Base-by-base conservation (phyloP, 2,888 invertebrate species). In the Pseudanteris insignis region DNA sequence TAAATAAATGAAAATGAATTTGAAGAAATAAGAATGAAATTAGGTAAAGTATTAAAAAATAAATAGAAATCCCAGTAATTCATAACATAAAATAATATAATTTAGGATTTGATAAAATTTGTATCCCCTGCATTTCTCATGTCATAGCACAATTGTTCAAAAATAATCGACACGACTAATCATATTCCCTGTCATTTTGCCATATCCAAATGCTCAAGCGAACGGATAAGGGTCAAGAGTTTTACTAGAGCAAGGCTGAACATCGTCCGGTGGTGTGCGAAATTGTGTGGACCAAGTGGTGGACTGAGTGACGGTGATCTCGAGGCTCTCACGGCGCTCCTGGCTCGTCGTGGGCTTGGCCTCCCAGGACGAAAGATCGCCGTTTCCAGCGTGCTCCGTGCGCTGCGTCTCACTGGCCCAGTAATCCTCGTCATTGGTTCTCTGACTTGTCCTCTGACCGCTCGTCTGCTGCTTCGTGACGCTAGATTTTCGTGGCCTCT, bases 231-330 rank as follows among this genome's bases (percentile, higher is more conserved):
- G 76, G 51, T 79, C 78, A 26, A 76, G 70, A 11, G 77, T 75
- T 68, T 77, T 79, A 58, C 79, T 79, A 38, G 79, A 77, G 54
- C 79, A 79, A 36, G 79, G 79, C 63, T 79, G 78, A 51, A 77
- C 77, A 60, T 79, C 75, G 53, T 77, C 77, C 15, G 74, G 74
- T 47, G 72, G 73, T 44, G 73, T 70, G 46, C 72, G 71, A 72
- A 76, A 77, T 30, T 77, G 75, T 55, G 67, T 73, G 7, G 76
- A 68, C 76, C 76, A 77, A 55, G 71, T 71, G 24, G 75, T 65
- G 21, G 73, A 73, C 51, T 72, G 71, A 10, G 71, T 62, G 50
- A 74, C 66, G 11, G 67, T 67, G 21, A 68, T 53, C 25, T 76
- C 74, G 11, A 69, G 48, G 24, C 66, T 50, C 41, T 75, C 75